phyloP scores from a whole-genome alignment of 2,888 invertebrate genomes.

The Pelosia muscerda region DNA sequence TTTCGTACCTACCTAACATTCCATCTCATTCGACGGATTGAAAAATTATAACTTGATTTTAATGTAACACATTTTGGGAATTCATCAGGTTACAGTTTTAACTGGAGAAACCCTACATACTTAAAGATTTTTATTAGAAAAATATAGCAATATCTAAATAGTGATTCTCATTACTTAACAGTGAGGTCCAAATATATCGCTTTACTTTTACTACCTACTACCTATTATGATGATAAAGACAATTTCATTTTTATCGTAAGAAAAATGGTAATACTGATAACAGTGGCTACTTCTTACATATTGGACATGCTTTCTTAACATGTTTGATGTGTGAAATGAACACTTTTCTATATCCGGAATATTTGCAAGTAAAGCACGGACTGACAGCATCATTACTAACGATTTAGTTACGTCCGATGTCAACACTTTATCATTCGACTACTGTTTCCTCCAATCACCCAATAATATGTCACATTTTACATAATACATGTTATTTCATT shows the following conservation, averaged over 20 bases:
- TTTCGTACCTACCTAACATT: too few species aligned
- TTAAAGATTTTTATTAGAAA: not conserved
- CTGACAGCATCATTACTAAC: slow-evolving; percentile 11
- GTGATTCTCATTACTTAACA: not conserved
- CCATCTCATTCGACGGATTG: too few species aligned
- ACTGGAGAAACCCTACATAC: too few species aligned
- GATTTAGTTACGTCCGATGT: not conserved
- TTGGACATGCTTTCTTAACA: not conserved
- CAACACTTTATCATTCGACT: not conserved
- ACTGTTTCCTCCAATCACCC: slow-evolving; percentile 18
- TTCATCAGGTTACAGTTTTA: too few species aligned
- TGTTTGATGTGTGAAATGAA: not conserved
- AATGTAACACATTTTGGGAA: too few species aligned
- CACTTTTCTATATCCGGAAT: not conserved
- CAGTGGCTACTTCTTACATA: not conserved
- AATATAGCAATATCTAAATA: not conserved
- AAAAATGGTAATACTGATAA: too few species aligned
- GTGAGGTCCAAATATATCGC: too few species aligned
- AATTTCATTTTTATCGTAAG: not conserved
- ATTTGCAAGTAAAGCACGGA: slow-evolving; percentile 16
- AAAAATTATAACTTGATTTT: too few species aligned
- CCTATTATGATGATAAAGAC: not conserved
- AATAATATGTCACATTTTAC: not conserved
- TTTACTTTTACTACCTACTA: too few species aligned
- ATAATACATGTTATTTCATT: not conserved